phyloP scores from a whole-genome alignment of 2,113 vertebrate genomes.

The Lepidiolamprologus cunningtoni region DNA sequence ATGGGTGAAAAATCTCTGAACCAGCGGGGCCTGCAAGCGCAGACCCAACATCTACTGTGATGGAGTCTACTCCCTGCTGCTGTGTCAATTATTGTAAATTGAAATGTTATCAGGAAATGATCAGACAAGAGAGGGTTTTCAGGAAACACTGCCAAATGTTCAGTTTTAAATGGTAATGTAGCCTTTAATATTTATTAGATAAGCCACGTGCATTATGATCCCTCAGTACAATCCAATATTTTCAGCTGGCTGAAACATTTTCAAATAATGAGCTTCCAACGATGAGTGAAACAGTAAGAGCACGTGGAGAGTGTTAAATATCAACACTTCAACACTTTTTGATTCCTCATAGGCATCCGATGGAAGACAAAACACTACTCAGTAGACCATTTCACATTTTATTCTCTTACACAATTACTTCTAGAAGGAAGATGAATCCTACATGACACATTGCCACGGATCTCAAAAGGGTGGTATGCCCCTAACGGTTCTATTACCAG shows the following conservation, averaged over 20 bases:
- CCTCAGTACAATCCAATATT: background rate
- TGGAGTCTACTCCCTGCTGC: background rate
- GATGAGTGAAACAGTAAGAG: background rate
- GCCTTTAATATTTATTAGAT: background rate
- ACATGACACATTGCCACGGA: background rate
- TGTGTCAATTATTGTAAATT: background rate
- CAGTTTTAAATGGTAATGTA: background rate
- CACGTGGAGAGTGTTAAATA: background rate
- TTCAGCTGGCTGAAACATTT: background rate
- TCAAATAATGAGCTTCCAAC: background rate
- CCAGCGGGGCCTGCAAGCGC: background rate
- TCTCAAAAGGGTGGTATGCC: background rate
- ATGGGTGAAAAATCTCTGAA: background rate
- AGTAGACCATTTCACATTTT: background rate
- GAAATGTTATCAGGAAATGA: background rate
- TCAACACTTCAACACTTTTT: background rate
- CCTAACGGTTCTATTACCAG: background rate
- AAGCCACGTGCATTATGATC: background rate
- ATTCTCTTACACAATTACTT: background rate
- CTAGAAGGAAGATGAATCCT: background rate
- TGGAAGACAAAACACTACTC: background rate
- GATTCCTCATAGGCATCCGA: background rate
- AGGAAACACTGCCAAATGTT: background rate
- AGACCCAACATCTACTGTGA: background rate
- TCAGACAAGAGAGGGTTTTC: background rate